These are phyloP conservation scores for Clupea harengus DNA, from an alignment of 2,113 vertebrate species.

Conservation along the genomic window DNA sequence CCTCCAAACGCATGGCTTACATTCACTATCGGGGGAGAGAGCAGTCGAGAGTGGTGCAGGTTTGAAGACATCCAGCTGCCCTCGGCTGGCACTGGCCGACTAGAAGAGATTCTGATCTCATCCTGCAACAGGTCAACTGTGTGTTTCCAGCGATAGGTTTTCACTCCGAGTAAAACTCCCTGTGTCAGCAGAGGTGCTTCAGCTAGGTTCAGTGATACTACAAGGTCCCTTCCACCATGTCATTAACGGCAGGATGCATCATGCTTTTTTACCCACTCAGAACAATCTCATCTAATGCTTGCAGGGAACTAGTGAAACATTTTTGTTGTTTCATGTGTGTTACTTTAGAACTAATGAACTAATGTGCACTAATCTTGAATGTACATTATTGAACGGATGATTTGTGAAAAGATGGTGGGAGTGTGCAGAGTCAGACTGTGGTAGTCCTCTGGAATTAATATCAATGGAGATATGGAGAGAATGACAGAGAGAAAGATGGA, in stretches of 20 bases:
- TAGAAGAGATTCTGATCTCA: background rate
- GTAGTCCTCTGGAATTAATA: slow-evolving; percentile 23
- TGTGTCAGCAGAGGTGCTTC: too few species aligned
- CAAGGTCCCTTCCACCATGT: too few species aligned
- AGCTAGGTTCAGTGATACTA: too few species aligned
- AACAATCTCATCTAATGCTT: too few species aligned
- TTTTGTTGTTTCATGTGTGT: too few species aligned
- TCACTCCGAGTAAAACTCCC: too few species aligned
- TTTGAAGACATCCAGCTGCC: slow-evolving; percentile 25
- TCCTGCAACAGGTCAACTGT: background rate
- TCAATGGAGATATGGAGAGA: slow-evolving; percentile 22
- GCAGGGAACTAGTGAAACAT: too few species aligned
- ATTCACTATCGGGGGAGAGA: slow-evolving; percentile 41
- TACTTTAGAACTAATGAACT: too few species aligned
- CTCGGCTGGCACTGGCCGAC: background rate
- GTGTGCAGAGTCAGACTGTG: slow-evolving; percentile 31
- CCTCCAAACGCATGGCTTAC: slow-evolving; percentile 50
- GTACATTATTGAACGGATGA: background rate
- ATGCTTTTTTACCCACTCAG: too few species aligned
- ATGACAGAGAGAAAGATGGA: background rate
- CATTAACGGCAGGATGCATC: too few species aligned
- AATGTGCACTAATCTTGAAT: too few species aligned
- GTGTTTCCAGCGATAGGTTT: background rate
- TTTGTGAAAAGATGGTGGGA: slow-evolving; percentile 1
- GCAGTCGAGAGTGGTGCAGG: slow-evolving; percentile 25